Evolutionary conservation across 1,140 invertebrate genomes (phyloP).

Genomic region (Homarus americanus): DNA sequence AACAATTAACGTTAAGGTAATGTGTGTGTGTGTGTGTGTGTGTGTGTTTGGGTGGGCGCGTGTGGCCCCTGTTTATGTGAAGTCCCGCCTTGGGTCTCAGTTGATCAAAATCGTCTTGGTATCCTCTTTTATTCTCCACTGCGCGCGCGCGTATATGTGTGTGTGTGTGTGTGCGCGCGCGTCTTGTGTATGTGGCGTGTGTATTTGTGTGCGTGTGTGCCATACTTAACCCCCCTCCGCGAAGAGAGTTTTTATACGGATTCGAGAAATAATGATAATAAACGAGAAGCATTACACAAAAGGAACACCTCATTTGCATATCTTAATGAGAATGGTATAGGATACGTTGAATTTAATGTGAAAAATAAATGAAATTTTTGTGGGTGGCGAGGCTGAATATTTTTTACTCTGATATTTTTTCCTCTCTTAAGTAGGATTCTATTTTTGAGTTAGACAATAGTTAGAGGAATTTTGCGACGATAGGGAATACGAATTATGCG

Average conservation of each 20-base stretch:
- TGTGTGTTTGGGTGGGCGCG: not conserved
- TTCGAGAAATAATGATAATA: slow-evolving; percentile 75
- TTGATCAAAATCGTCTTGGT: too few relatives aligned
- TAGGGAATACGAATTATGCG: slow-evolving; percentile 16
- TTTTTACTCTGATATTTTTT: slow-evolving; percentile 34
- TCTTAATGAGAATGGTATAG: slow-evolving; percentile 75
- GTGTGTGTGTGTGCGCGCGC: not conserved
- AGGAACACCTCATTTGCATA: slow-evolving; percentile 75
- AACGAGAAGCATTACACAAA: slow-evolving; percentile 75
- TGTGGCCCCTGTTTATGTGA: not conserved
- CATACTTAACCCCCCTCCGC: slow-evolving; percentile 52
- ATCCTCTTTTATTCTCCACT: not conserved
- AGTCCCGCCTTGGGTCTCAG: too few relatives aligned
- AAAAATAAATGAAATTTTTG: slow-evolving; percentile 75
- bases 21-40: not conserved
- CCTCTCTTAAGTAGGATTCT: slow-evolving; percentile 53
- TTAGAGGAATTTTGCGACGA: slow-evolving; percentile 15
- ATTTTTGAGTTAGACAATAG: slow-evolving; percentile 64
- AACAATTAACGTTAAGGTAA: not conserved
- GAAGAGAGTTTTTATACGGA: slow-evolving; percentile 73
- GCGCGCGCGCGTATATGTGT: slow-evolving; percentile 10
- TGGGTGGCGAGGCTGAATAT: slow-evolving; percentile 46
- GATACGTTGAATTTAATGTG: slow-evolving; percentile 75
- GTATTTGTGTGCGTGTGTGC: not conserved
- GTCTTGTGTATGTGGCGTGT: not conserved